Base-by-base conservation (phyloP, 2,888 invertebrate species). In the Philonicus albiceps region DNA sequence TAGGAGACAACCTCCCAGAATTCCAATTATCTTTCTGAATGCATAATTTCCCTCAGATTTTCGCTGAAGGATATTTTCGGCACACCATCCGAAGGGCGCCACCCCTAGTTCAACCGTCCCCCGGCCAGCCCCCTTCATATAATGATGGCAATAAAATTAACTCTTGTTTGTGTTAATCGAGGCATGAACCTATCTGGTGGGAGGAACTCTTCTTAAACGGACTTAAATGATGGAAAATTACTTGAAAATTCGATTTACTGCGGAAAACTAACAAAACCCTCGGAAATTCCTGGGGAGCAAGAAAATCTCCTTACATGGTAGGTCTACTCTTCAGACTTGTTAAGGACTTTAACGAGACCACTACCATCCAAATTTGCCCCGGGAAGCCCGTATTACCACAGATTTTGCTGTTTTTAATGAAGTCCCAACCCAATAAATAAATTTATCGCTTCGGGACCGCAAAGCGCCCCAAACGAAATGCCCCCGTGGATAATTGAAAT, bases 211-310 rank as follows among this genome's bases (percentile, higher is more conserved):
- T 55, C 84, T 73, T 84, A 88, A 89, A 89, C 87, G 86, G 88
- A 86, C 87, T 88, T 88, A 88, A 89, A 87, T 88, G 88, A 88
- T 88, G 88, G 88, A 88, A 88, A 89, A 89, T 89, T 88, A 88
- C 89, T 88, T 83, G 75, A 87, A 81, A 89, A 89, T 89, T 89
- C 88, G 88, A 88, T 88, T 89, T 88, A 88, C 88, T 78, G 40
- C 37, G 43, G 73, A 84, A 73, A 84, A 84, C 84, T 73, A 73
- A 73, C 73, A 55, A 84, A 84, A 40, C 84, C 84, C 73, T 84
- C 27, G 3, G 84, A 84, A 84, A 40, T 72, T 73, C 27, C 16
- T 73, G 40, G 16, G 30, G 84, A 55, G 31, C 19, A 27, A 43
- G 84, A 31, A 84, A 40, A 37, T 73, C 72, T n/a, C 22, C 73